phyloP scores from a whole-genome alignment of 2,888 invertebrate genomes.

The Cecidostiba fungosa region DNA sequence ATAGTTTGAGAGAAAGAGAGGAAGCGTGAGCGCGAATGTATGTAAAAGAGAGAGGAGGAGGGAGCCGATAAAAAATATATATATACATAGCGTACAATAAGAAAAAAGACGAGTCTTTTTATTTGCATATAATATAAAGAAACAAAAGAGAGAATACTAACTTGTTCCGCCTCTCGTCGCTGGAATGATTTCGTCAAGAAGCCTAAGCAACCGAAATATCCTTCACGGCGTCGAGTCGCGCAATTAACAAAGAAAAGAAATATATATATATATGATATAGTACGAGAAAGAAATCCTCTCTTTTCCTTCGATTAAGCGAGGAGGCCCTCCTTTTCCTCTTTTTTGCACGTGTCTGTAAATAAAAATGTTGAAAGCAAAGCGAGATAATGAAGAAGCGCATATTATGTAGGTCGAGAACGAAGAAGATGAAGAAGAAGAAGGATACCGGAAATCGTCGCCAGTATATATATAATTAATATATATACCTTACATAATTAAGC shows the following conservation, averaged over 20 bases:
- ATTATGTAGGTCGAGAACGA: constrained; percentile 43
- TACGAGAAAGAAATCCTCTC: constrained; percentile 25
- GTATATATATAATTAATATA: constrained; percentile 47
- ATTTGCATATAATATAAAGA: constrained; percentile 36
- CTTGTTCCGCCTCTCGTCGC: constrained; percentile 43
- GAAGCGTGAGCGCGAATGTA: constrained; percentile 45
- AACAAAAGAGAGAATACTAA: constrained; percentile 46
- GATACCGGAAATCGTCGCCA: constrained; percentile 62
- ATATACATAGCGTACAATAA: constrained; percentile 55
- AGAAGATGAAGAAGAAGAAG: constrained; percentile 63
- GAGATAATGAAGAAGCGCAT: constrained; percentile 34
- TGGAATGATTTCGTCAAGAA: constrained; percentile 48
- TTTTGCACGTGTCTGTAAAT: constrained; percentile 62
- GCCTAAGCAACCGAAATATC: constrained; percentile 56
- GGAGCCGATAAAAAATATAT: constrained; percentile 65
- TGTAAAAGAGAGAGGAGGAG: constrained; percentile 61
- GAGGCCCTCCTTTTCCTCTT: constrained; percentile 60
- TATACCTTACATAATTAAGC: constrained; percentile 40
- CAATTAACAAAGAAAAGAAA: constrained; percentile 43
- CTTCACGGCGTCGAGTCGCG: constrained; percentile 27
- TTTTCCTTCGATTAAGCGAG: constrained; percentile 44
- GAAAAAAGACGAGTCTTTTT: constrained; percentile 40
- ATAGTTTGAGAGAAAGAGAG: constrained; percentile 51
- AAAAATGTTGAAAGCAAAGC: constrained; percentile 59
- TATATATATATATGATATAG: constrained; percentile 14